Conservation (phyloP, 2,113 vertebrate genomes). For the Hymenochirus boettgeri region DNA sequence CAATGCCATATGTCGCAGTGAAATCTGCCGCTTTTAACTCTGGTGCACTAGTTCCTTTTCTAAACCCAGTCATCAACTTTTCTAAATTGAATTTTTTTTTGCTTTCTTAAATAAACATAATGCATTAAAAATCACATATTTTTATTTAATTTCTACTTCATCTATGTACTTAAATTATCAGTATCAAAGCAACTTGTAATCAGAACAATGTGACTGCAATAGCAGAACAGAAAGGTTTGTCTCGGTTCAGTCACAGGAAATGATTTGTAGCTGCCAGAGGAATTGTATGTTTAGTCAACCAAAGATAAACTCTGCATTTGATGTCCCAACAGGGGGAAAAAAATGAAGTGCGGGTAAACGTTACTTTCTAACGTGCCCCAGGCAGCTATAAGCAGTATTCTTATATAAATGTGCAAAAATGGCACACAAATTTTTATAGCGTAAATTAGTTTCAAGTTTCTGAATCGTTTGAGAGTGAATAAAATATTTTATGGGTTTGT, state of each 20-base stretch:
- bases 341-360: constrained; percentile 33
- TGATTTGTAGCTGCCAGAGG: constrained; percentile 30
- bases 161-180: constrained; percentile 29
- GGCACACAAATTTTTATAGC: no score
- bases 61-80: not conserved
- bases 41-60: not conserved
- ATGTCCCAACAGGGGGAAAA: constrained; percentile 21
- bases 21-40: not conserved
- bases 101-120: no score
- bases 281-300: constrained; percentile 36
- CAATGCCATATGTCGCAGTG: constrained; percentile 26
- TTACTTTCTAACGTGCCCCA: constrained; percentile 24
- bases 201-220: constrained; percentile 39
- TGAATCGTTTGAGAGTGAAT: no score
- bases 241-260: constrained; percentile 49
- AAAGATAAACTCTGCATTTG: constrained; percentile 39
- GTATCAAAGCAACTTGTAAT: constrained; percentile 43
- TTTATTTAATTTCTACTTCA: no score
- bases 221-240: constrained; percentile 48
- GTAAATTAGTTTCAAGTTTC: no score
- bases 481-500: no score
- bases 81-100: constrained; percentile 14
- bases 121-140: no score
- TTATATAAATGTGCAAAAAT: no score
- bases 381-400: constrained; percentile 8